Base-by-base conservation (phyloP, 2,888 invertebrate species). In the Tuberolachnus salignus region DNA sequence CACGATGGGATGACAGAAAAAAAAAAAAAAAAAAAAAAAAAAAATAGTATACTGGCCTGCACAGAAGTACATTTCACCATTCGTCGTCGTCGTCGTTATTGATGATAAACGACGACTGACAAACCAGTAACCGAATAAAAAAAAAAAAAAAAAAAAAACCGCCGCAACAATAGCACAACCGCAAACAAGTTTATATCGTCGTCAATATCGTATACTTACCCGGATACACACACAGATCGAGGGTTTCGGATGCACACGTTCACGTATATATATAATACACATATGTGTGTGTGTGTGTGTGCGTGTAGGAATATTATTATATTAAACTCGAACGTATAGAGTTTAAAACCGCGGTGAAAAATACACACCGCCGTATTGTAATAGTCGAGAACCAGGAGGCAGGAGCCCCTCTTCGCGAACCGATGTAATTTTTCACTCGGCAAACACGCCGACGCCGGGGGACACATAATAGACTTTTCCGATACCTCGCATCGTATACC, bases 21-120 rank as follows among this genome's bases (percentile, higher is more conserved):
- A 49, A 51, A 16, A 34, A 34, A 34, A 34, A 34, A 34, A n/a
- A n/a, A 42, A 49, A 49, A 51, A 16, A 34, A 34, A 34, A 34
- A 34, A 34, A n/a, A n/a, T n/a, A 34, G 34, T 34, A 34, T 6
- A 6, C 34, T 26, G n/a, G 34, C 3, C 42, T 0, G 42, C 13
- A 9, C 23, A 42, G 14, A 26, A 3, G 44, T 16, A 57, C 57
- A 19, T 71, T 59, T 71, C 71, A 46, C 19, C 71, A 9, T 19
- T 49, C 21, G 21, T 14, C 0, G 19, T 21, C 46, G 57, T 57
- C 16, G 44, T 57, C 23, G 46, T 70, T 46, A 26, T 61, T 14
- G 59, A 72, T 72, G 71, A 72, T 59, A 61, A 72, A 72, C 34
- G 71, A 72, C 34, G 71, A 59, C 71, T 46, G 71, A 59, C 71